These are phyloP conservation scores for Alfaro cultratus DNA, from an alignment of 2,797 vertebrate genomes.

Conservation along the genomic window DNA sequence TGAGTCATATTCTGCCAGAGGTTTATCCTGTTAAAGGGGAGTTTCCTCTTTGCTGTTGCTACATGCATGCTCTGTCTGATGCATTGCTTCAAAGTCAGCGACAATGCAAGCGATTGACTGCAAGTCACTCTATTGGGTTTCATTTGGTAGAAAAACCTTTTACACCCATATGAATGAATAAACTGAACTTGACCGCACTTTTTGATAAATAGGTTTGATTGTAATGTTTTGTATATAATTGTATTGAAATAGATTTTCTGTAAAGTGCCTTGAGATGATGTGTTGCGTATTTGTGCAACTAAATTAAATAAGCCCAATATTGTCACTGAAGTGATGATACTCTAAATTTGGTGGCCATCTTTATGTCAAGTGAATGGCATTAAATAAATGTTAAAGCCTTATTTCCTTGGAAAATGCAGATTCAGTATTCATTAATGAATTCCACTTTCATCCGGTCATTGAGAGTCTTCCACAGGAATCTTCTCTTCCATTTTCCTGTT, in stretches of 20 bases:
- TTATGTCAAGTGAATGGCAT: not conserved
- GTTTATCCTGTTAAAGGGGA: slow-evolving; percentile 1
- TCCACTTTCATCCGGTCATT: not conserved
- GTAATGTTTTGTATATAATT: no score
- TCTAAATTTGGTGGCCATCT: not conserved
- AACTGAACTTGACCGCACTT: not conserved
- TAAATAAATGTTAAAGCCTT: not conserved
- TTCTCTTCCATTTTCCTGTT: not conserved
- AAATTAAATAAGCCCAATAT: not conserved
- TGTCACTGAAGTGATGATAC: not conserved
- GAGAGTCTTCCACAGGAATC: not conserved
- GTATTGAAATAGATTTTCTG: not conserved
- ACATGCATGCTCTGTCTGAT: not conserved
- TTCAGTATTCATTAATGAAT: not conserved
- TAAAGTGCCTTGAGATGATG: not conserved
- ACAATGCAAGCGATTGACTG: not conserved
- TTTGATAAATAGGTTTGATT: not conserved
- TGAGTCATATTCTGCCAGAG: not conserved
- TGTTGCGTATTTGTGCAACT: no score
- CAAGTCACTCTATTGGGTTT: not conserved
- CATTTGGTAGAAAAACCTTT: not conserved
- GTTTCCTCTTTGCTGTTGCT: not conserved
- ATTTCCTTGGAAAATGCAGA: not conserved
- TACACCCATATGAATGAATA: not conserved
- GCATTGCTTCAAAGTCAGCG: not conserved